Percentiles rank a stretch among this genome's conserved stretches.
phyloP scores from a whole-genome alignment of 2,888 invertebrate genomes.

The Eupithecia inturbata region DNA sequence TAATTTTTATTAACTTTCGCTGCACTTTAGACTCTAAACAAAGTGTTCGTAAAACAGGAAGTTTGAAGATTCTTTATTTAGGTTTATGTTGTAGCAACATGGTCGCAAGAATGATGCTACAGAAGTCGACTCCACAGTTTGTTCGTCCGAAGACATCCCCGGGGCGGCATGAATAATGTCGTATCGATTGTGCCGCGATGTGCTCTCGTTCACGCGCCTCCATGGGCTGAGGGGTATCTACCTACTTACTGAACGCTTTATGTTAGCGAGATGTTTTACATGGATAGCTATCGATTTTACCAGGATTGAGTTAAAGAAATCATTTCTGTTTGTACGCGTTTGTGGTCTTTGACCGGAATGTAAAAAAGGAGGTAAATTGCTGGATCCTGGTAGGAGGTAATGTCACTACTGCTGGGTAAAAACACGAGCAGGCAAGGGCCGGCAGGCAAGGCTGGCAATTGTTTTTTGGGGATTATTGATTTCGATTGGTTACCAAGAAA shows the following conservation, averaged over 20 bases:
- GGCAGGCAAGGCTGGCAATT: too few species aligned
- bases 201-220: not conserved
- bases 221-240: not conserved
- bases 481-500: not conserved
- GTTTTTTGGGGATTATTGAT: too few species aligned
- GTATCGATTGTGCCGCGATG: conserved; percentile 6
- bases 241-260: conserved; percentile 3
- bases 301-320: not conserved
- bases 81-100: too few species aligned
- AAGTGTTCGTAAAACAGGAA: too few species aligned
- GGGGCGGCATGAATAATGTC: conserved; percentile 7
- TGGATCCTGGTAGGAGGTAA: not conserved
- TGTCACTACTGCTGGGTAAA: not conserved
- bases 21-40: too few species aligned
- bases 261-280: not conserved
- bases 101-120: not conserved
- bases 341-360: not conserved
- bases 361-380: not conserved
- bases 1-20: too few species aligned
- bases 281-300: not conserved
- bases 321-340: not conserved
- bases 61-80: too few species aligned
- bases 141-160: not conserved
- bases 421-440: not conserved
- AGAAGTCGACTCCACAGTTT: not conserved